phyloP scores from a whole-genome alignment of 2,113 vertebrate species.

The Sporophila hypoxantha region DNA sequence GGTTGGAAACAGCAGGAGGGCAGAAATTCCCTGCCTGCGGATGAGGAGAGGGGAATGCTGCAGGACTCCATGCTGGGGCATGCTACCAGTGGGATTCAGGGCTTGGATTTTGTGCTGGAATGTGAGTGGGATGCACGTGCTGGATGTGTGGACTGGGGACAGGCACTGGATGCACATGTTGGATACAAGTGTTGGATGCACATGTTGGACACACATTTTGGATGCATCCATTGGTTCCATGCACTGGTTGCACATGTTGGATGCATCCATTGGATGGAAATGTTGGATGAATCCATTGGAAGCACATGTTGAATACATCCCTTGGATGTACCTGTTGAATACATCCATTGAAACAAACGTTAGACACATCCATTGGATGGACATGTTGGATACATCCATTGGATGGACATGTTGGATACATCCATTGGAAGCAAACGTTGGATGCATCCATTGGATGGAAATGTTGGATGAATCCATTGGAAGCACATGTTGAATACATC shows the following conservation, averaged over 20 bases:
- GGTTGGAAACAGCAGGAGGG: rapidly evolving
- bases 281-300: not conserved
- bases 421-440: rapidly evolving
- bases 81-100: rapidly evolving
- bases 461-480: not conserved
- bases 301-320: too few relatives aligned
- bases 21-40: rapidly evolving
- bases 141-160: not conserved
- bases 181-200: not conserved
- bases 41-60: rapidly evolving
- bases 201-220: not conserved
- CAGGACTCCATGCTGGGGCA: rapidly evolving
- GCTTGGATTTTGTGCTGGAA: rapidly evolving
- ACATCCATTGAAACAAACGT: too few relatives aligned
- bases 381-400: not conserved
- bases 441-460: not conserved
- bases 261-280: not conserved
- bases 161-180: not conserved
- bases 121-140: rapidly evolving
- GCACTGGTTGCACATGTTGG: not conserved
- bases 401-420: not conserved
- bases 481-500: rapidly evolving
- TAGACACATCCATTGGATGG: not conserved
- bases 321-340: too few relatives aligned
- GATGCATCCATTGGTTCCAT: too few relatives aligned